phyloP scores from a whole-genome alignment of 2,113 vertebrate species.

The Tychaedon coryphoeus region DNA sequence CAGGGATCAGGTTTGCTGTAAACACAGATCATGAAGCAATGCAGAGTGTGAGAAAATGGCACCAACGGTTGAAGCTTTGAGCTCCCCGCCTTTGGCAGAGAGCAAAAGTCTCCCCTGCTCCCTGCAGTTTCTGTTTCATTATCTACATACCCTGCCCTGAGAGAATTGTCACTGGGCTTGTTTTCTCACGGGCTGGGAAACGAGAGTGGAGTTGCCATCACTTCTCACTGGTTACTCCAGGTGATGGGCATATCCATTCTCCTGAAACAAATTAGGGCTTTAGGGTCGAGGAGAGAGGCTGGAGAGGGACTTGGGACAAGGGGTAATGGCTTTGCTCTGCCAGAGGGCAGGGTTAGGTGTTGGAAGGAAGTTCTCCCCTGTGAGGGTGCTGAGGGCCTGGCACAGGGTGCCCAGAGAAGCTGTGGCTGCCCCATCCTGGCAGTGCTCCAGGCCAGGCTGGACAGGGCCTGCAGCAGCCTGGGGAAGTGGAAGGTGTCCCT shows the following conservation, averaged over 20 bases:
- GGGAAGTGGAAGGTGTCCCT: not conserved
- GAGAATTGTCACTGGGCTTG: not conserved
- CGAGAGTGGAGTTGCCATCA: not conserved
- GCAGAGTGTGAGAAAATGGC: not conserved
- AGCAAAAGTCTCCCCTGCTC: not conserved
- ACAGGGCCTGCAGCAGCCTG: accelerated
- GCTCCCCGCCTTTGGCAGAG: not conserved
- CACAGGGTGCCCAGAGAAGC: not conserved
- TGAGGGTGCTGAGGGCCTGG: not conserved
- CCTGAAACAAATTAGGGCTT: not conserved
- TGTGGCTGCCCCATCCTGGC: not conserved
- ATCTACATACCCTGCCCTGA: not conserved
- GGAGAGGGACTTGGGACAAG: not conserved
- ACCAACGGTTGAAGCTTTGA: not conserved
- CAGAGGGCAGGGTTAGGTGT: not conserved
- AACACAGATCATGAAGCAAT: not conserved
- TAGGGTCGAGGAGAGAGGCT: not conserved
- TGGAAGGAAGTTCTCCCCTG: not conserved
- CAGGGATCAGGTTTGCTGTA: not conserved
- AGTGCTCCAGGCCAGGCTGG: not conserved
- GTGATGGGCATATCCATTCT: not conserved
- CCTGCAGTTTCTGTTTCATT: not conserved
- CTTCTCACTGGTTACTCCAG: not conserved
- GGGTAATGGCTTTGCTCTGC: not conserved
- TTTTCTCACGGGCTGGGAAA: not conserved